Evolutionary conservation across 2,888 invertebrate genomes (phyloP).

Genomic region (Euproctis similis): DNA sequence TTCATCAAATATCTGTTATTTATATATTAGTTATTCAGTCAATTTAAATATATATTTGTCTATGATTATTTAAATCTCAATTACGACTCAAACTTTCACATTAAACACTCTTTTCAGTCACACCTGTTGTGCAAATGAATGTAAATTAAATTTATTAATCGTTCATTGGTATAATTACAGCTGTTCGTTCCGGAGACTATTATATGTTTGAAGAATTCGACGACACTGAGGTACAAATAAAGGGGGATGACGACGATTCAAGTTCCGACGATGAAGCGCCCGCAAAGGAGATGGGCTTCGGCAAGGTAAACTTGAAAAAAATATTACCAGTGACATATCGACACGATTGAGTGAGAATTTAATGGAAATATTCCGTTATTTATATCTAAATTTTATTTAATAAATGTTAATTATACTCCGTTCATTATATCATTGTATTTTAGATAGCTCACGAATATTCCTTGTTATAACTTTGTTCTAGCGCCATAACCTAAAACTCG

Average conservation of each 20-base stretch:
- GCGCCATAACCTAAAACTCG: too few species aligned
- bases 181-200: slow-evolving; percentile 98
- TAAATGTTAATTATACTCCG: too few species aligned
- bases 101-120: slow-evolving; percentile 22
- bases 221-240: slow-evolving; percentile 84
- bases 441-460: too few species aligned
- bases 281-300: slow-evolving; percentile 70
- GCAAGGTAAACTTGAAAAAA: slow-evolving; percentile 65
- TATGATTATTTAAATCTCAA: too few species aligned
- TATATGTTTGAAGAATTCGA: slow-evolving; percentile 98
- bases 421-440: too few species aligned
- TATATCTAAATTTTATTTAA: too few species aligned
- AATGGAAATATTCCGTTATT: too few species aligned
- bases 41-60: too few species aligned
- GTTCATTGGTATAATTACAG: slow-evolving; percentile 68
- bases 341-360: slow-evolving; percentile 8
- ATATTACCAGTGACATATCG: slow-evolving; percentile 1
- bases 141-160: neutral
- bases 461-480: too few species aligned
- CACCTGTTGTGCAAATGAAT: slow-evolving; percentile 7
- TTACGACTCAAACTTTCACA: too few species aligned
- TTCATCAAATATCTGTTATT: too few species aligned
- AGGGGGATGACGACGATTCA: slow-evolving; percentile 70
- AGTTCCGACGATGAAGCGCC: slow-evolving; percentile 71
- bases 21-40: too few species aligned